Evolutionary conservation across 2,797 vertebrate genomes (phyloP).

Genomic region (Vireo griseus): DNA sequence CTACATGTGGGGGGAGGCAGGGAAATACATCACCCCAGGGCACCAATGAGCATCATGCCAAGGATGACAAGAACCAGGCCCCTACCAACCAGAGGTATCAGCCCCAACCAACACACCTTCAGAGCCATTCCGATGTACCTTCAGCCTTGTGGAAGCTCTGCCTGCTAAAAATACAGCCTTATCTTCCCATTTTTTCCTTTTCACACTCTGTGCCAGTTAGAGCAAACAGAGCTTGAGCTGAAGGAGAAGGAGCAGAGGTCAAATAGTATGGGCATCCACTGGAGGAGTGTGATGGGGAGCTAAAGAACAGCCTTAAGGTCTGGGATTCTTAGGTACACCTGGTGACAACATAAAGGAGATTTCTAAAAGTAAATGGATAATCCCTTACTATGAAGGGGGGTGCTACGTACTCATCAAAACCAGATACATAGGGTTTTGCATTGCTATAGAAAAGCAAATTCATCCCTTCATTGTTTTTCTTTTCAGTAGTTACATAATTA

Average conservation of each 20-base stretch:
- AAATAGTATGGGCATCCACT: accelerated
- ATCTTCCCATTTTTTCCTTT: not conserved
- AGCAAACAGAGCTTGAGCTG: not conserved
- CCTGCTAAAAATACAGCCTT: not conserved
- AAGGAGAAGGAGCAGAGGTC: not conserved
- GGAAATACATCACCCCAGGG: not conserved
- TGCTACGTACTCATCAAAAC: not conserved
- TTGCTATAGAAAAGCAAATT: not conserved
- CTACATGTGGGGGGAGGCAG: accelerated
- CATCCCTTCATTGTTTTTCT: not conserved
- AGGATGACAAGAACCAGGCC: not conserved
- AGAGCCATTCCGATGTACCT: not conserved
- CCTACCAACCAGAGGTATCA: not conserved
- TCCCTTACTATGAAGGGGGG: not conserved
- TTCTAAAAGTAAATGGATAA: not conserved
- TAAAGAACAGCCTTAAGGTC: not conserved
- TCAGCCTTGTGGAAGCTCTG: not conserved
- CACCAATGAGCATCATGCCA: accelerated
- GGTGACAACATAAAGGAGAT: not conserved
- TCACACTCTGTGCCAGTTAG: accelerated
- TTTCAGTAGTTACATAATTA: not conserved
- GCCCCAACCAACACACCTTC: not conserved
- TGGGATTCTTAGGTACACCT: not conserved
- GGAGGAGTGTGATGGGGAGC: accelerated
- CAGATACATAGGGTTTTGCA: not conserved